phyloP scores from a whole-genome alignment of 2,113 vertebrate species.

The Nicator chloris region DNA sequence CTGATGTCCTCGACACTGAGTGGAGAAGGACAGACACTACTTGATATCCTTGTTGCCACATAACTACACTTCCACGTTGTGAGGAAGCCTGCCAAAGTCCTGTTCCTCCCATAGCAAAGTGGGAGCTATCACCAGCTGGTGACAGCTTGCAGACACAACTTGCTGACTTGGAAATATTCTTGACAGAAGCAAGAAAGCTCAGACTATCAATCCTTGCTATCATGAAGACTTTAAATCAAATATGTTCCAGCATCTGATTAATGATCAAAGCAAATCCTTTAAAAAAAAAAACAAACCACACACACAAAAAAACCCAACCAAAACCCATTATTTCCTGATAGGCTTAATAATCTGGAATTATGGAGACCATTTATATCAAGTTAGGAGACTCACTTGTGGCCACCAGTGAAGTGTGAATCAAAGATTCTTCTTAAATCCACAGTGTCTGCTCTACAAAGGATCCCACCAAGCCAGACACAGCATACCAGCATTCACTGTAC shows the following conservation, averaged over 20 bases:
- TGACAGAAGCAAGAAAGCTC: conserved; percentile 59
- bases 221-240: conserved; percentile 59
- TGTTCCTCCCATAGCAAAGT: conserved; percentile 13
- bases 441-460: not conserved
- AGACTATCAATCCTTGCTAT: conserved; percentile 60
- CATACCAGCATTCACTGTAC: not conserved
- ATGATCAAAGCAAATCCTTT: conserved; percentile 50
- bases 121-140: conserved; percentile 54
- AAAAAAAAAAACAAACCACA: not conserved
- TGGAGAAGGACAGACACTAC: not conserved
- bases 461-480: not conserved
- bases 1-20: rapidly evolving
- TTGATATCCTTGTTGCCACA: not conserved
- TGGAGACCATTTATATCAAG: not conserved
- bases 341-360: conserved; percentile 29
- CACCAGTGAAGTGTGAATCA: conserved; percentile 19
- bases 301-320: not conserved
- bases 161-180: conserved; percentile 54
- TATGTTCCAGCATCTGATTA: conserved; percentile 10
- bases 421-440: not conserved
- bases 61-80: not conserved
- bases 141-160: conserved; percentile 59
- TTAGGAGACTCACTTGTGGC: not conserved
- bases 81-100: conserved; percentile 38
- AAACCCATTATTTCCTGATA: not conserved